Evolutionary conservation across 2,797 vertebrate species (phyloP).

Genomic region (Phoeniculus purpureus): DNA sequence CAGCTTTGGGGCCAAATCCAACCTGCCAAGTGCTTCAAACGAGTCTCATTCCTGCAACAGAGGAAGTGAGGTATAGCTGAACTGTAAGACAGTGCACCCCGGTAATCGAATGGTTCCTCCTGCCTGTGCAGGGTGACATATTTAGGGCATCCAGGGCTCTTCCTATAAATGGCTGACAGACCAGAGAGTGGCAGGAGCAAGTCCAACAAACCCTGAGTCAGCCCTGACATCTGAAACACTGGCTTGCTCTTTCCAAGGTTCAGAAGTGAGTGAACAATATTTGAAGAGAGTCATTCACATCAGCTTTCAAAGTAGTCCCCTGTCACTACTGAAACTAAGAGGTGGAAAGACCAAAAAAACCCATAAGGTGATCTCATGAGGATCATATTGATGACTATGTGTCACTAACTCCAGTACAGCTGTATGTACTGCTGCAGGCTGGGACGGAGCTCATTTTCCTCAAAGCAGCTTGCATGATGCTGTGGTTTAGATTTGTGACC

Average conservation of each 20-base stretch:
- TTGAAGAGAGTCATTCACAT: background rate
- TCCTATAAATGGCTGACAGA: constrained; percentile 22
- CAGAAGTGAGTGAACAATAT: background rate
- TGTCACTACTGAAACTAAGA: constrained; percentile 18
- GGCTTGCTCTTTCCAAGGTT: background rate
- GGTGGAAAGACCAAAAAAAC: constrained; percentile 8
- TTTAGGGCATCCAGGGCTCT: background rate
- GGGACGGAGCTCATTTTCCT: background rate
- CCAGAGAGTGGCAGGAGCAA: background rate
- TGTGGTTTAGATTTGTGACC: background rate
- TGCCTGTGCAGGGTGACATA: background rate
- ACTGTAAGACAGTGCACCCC: background rate
- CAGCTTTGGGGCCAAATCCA: background rate
- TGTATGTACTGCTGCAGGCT: background rate
- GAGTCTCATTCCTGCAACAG: background rate
- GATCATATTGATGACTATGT: background rate
- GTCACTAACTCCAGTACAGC: background rate
- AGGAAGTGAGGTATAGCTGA: background rate
- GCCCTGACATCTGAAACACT: background rate
- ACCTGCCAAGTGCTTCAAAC: background rate
- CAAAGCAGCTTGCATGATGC: background rate
- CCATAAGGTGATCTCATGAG: background rate
- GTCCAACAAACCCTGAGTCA: background rate
- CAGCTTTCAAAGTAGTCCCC: constrained; percentile 4
- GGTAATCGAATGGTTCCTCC: constrained; percentile 27